Evolutionary conservation across 1,140 invertebrate genomes (phyloP).

Genomic region (Drosophila bocqueti): DNA sequence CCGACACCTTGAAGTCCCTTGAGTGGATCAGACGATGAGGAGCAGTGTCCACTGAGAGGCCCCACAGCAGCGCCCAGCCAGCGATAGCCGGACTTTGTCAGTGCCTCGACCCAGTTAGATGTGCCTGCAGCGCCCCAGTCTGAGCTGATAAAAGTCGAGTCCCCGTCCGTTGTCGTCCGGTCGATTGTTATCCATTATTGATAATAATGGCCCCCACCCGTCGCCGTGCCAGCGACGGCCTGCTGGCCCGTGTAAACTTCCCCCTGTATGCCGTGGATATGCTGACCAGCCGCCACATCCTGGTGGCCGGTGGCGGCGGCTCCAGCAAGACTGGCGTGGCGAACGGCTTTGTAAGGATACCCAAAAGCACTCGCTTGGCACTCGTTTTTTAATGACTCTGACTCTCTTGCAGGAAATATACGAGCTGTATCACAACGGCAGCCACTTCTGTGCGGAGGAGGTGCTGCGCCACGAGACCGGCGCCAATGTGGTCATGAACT

Average conservation of each 20-base stretch:
- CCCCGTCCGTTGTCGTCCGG: slow-evolving; percentile 27
- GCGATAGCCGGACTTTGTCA: neutral
- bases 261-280: slow-evolving; percentile 96
- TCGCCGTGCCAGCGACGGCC: slow-evolving; percentile 87
- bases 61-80: slow-evolving; percentile 11
- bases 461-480: slow-evolving; percentile 95
- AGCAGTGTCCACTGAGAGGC: slow-evolving; percentile 1
- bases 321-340: slow-evolving; percentile 97
- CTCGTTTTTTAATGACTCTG: neutral
- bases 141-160: slow-evolving; percentile 40
- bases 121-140: slow-evolving; percentile 18
- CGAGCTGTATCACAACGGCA: slow-evolving; percentile 93
- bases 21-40: slow-evolving; percentile 15
- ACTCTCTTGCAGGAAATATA: slow-evolving; percentile 92
- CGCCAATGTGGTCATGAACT: slow-evolving; percentile 96
- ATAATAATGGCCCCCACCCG: slow-evolving; percentile 80
- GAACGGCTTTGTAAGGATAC: slow-evolving; percentile 95
- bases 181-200: slow-evolving; percentile 62
- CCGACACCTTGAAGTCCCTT: neutral
- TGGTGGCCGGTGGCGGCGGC: slow-evolving; percentile 98
- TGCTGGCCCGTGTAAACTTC: slow-evolving; percentile 95
- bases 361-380: neutral
- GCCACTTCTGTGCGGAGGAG: slow-evolving; percentile 92
- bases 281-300: slow-evolving; percentile 95
- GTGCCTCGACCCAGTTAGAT: slow-evolving; percentile 18